Conservation (phyloP, 2,888 invertebrate species). For the Agrypnus murinus region DNA sequence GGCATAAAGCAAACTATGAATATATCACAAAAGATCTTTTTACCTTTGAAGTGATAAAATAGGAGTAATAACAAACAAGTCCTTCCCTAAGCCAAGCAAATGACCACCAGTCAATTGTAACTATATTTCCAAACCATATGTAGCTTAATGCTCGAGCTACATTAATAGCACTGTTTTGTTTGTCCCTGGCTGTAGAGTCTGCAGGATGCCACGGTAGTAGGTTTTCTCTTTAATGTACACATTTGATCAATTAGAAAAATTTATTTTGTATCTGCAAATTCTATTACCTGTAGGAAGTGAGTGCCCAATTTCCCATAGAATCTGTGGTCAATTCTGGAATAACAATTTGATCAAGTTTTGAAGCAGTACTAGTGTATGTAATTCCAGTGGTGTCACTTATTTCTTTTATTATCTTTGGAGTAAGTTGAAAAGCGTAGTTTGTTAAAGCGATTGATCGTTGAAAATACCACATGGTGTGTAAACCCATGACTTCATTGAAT, state of each 20-base stretch:
- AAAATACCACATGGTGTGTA: constrained; percentile 69
- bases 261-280: too few species aligned
- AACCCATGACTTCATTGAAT: background rate
- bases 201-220: constrained; percentile 72
- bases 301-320: constrained; percentile 96
- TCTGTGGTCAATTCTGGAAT: constrained; percentile 89
- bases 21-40: too few species aligned
- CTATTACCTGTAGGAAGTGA: constrained; percentile 83
- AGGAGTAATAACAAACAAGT: constrained; percentile 84
- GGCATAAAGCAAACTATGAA: too few species aligned
- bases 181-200: constrained; percentile 74
- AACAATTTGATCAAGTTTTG: constrained; percentile 89
- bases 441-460: constrained; percentile 71
- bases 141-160: constrained; percentile 87
- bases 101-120: constrained; percentile 85
- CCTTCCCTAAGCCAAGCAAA: constrained; percentile 85
- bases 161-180: constrained; percentile 79
- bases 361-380: constrained; percentile 73
- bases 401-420: constrained; percentile 70
- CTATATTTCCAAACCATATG: constrained; percentile 87
- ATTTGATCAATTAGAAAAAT: background rate
- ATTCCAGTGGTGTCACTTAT: constrained; percentile 77
- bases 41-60: constrained; percentile 77
- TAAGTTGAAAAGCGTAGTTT: constrained; percentile 70
- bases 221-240: constrained; percentile 73